A percentile compares a stretch with the other conserved stretches of the same genome.
These are phyloP conservation scores for Mirza zaza DNA, from an alignment of 2,113 vertebrate species.

Conservation along the genomic window DNA sequence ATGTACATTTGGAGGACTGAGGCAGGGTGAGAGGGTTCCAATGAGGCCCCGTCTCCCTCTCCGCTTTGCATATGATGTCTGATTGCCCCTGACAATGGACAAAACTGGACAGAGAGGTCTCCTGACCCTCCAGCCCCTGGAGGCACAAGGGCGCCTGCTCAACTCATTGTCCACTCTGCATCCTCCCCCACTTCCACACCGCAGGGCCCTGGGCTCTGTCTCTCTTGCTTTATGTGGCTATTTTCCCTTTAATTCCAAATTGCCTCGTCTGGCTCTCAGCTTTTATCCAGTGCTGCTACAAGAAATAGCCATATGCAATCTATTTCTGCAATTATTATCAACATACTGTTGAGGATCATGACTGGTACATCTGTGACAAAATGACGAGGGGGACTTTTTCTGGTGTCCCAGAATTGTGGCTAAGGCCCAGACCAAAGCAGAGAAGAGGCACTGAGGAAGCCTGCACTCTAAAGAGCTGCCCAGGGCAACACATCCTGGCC, in stretches of 20 bases:
- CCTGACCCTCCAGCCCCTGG: not conserved
- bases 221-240: not conserved
- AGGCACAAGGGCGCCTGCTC: not conserved
- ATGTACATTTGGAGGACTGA: slow-evolving; percentile 28
- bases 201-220: not conserved
- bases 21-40: not conserved
- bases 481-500: accelerated
- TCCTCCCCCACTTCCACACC: not conserved
- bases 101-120: not conserved
- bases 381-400: not conserved
- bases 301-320: not conserved
- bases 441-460: not conserved
- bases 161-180: not conserved
- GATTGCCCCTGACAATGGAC: not conserved
- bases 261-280: not conserved
- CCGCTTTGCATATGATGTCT: not conserved
- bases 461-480: not conserved
- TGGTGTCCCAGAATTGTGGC: not conserved
- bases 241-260: slow-evolving; percentile 6
- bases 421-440: not conserved
- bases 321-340: not conserved
- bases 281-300: not conserved
- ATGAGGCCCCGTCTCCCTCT: not conserved
- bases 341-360: not conserved
- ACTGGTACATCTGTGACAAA: not conserved